phyloP scores from a whole-genome alignment of 1,140 invertebrate genomes.

The Littorina saxatilis region DNA sequence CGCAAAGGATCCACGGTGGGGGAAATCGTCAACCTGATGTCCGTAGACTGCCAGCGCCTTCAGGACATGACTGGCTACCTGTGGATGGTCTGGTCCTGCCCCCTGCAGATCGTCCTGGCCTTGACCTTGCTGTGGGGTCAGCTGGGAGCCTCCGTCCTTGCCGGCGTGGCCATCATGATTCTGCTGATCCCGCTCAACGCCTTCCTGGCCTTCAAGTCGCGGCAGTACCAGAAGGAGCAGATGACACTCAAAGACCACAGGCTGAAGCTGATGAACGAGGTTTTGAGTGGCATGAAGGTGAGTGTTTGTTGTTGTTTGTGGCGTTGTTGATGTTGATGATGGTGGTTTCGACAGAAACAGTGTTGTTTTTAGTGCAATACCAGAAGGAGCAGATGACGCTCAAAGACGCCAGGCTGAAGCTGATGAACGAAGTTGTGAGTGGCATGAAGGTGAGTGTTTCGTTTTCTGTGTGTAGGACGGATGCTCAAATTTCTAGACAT shows the following conservation, averaged over 20 bases:
- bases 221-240: conserved; percentile 77
- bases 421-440: conserved; percentile 75
- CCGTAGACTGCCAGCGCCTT: conserved; percentile 76
- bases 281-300: conserved; percentile 79
- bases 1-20: conserved; percentile 76
- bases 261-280: conserved; percentile 76
- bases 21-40: conserved; percentile 79
- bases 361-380: too few species aligned
- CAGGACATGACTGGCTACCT: conserved; percentile 81
- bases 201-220: conserved; percentile 85
- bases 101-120: conserved; percentile 86
- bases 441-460: conserved; percentile 78
- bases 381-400: conserved; percentile 76
- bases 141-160: conserved; percentile 73
- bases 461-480: too few species aligned
- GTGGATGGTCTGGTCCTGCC: conserved; percentile 97
- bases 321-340: too few species aligned
- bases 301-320: background rate
- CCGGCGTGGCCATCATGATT: conserved; percentile 73
- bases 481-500: too few species aligned
- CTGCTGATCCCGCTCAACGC: conserved; percentile 84
- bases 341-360: too few species aligned
- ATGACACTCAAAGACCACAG: conserved; percentile 80
- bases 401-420: conserved; percentile 79
- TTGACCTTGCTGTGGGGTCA: conserved; percentile 93